Evolutionary conservation across 2,113 vertebrate genomes (phyloP), one percentile per base, ranked within the genome.

Genomic region (Apeltes quadracus): DNA sequence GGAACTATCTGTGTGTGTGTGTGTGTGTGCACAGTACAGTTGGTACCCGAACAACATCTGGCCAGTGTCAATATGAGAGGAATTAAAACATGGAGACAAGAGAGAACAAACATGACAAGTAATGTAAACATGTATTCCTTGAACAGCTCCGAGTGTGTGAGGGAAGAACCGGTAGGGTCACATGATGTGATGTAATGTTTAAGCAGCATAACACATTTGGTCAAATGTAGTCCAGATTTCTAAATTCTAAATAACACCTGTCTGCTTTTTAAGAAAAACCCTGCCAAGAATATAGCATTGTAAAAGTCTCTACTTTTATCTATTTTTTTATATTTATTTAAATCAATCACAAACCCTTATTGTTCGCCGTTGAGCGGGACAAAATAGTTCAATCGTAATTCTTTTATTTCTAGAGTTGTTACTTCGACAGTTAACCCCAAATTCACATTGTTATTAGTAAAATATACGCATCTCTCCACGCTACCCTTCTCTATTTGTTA

Each of bases 401-500:
- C 10, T 6, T 56, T 57, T 13, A 55, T 44, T 64, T 64, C 34
- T 4, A 56, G 16, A 44, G 71, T 67, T 74, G 51, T 65, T 44
- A 11, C 18, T 75, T 73, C 62, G 76, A 41, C 53, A 70, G 68
- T 68, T 81, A 69, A 76, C 29, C 74, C 32, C 66, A 74, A 64
- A 27, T 82, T 84, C 81, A 85, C 73, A 85, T 76, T 78, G 53
- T 75, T 39, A 50, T 74, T 71, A 76, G 58, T 80, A 79, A 72
- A 83, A 82, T 66, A 82, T 69, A 87, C 76, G 78, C 72, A 80
- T 67, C 76, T 77, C 87, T 76, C 56, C 54, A 41, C 63, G 36
- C 16, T 74, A 65, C 23, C 86, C 83, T 84, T 85, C 71, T 86
- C 75, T 87, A 84, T 87, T 89, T 86, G 87, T 91, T 88, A 85